These are phyloP conservation scores for Sarcoramphus papa DNA, from an alignment of 2,797 vertebrate species.

Conservation along the genomic window DNA sequence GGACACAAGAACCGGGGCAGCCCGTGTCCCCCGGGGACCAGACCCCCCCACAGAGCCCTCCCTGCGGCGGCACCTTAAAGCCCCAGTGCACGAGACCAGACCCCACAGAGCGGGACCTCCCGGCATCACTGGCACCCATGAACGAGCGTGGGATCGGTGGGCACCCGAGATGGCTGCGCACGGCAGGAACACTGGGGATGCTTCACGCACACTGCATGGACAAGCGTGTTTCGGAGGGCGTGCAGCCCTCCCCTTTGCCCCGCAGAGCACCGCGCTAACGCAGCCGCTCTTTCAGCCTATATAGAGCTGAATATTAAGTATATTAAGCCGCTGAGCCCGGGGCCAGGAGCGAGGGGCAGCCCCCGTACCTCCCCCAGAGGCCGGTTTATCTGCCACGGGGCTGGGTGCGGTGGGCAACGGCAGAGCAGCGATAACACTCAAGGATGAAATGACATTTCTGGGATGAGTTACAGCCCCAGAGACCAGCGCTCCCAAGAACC, in stretches of 20 bases:
- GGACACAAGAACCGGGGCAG: too few relatives aligned
- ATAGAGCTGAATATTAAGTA: fast-evolving
- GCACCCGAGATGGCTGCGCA: fast-evolving
- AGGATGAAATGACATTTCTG: conserved; percentile 63
- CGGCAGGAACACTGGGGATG: fast-evolving
- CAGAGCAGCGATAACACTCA: conserved; percentile 50
- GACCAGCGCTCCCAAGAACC: not conserved
- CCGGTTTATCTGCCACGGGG: not conserved
- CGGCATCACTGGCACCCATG: fast-evolving
- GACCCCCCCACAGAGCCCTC: not conserved
- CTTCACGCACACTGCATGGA: fast-evolving
- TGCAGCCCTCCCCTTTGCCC: not conserved
- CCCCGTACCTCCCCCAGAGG: not conserved
- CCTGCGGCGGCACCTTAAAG: fast-evolving
- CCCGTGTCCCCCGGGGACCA: too few relatives aligned
- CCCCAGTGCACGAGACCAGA: not conserved
- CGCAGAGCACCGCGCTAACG: fast-evolving
- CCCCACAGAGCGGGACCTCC: not conserved
- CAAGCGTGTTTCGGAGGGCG: fast-evolving
- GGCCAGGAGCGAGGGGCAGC: not conserved
- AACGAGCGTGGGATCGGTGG: fast-evolving
- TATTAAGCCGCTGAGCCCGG: fast-evolving
- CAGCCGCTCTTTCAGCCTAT: fast-evolving
- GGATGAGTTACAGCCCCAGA: conserved; percentile 55
- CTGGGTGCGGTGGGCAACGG: not conserved